Evolutionary conservation across 2,113 vertebrate genomes (phyloP), one percentile per base, ranked within the genome.

Genomic region (Daphoenositta chrysoptera): DNA sequence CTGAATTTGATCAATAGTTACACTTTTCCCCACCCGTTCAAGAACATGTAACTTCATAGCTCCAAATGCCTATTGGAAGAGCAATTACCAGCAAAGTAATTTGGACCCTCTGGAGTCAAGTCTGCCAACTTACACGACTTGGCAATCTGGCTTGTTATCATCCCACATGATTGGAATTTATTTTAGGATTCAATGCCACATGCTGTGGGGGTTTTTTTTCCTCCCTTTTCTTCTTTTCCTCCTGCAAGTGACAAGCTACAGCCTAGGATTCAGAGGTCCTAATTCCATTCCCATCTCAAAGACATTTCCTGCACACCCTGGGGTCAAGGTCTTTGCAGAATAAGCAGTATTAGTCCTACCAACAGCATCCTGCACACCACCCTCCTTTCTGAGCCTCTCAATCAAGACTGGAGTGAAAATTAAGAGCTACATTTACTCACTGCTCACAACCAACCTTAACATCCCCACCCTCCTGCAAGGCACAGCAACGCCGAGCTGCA

Each of bases 131-230:
- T 81, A 64, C 11, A 68, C 23, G 2, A 89, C 48, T 56, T 82
- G 85, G 89, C 90, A 94, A 90, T 95, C 88, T 96, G 96, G 90
- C 95, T 81, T 56, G 69, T 56, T 92, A 93, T 51, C 95, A 91
- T 94, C 93, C 95, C 95, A 96, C 94, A 96, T 66, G 94, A 94
- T 71, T 16, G 60, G 76, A 53, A 94, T 94, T 93, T 96, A 95
- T 96, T 97, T 96, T 93, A 58, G 37, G 94, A 94, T 87, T 79
- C 57, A 45, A 56, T 82, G 76, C 93, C 91, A 96, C 95, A 97
- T 88, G 92, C 82, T 80, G 37, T 68, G 30, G 42, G 15, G 0
- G 3, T 40, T 54, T 40, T 40, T 37, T 27, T 11, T 5, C 10
- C 5, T 44, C 61, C 35, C 31, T 71, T 78, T 83, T 69, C 45